phyloP scores from a whole-genome alignment of 1,140 invertebrate species.

The Drosophila carrolli region DNA sequence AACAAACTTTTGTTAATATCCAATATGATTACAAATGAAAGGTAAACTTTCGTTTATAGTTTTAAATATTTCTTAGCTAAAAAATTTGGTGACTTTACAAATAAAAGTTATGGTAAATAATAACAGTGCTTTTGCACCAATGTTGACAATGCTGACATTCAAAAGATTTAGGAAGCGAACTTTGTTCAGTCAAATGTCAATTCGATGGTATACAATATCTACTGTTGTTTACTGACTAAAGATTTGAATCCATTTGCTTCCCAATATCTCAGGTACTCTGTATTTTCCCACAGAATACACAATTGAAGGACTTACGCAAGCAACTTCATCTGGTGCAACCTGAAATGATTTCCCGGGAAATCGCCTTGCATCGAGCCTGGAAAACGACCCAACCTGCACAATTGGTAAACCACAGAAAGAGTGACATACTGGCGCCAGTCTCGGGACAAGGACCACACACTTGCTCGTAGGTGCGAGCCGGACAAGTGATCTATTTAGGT shows the following conservation, averaged over 20 bases:
- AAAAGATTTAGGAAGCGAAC: constrained; percentile 71
- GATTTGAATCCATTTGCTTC: neutral
- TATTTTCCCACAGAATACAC: constrained; percentile 11
- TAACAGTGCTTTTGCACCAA: too few species aligned
- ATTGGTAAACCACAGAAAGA: constrained; percentile 43
- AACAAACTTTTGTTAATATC: neutral
- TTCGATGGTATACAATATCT: too few species aligned
- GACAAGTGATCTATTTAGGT: constrained; percentile 80
- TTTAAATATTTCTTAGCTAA: too few species aligned
- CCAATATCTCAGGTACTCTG: too few species aligned
- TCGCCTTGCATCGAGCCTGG: constrained; percentile 7
- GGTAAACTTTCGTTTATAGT: too few species aligned
- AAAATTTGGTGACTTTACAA: too few species aligned
- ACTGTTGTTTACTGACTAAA: neutral
- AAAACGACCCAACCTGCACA: constrained; percentile 30
- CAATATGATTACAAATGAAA: too few species aligned
- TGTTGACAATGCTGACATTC: constrained; percentile 8
- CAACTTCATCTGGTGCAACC: neutral
- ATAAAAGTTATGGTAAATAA: too few species aligned
- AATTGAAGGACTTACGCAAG: constrained; percentile 9
- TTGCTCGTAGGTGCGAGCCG: constrained; percentile 67
- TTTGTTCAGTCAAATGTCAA: neutral
- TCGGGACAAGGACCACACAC: constrained; percentile 61
- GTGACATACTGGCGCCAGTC: constrained; percentile 74
- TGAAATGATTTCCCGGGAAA: constrained; percentile 37